Percentiles rank a stretch among this genome's conserved stretches.
Conservation (phyloP, 2,888 invertebrate species). For the Yponomeuta sedellus region DNA sequence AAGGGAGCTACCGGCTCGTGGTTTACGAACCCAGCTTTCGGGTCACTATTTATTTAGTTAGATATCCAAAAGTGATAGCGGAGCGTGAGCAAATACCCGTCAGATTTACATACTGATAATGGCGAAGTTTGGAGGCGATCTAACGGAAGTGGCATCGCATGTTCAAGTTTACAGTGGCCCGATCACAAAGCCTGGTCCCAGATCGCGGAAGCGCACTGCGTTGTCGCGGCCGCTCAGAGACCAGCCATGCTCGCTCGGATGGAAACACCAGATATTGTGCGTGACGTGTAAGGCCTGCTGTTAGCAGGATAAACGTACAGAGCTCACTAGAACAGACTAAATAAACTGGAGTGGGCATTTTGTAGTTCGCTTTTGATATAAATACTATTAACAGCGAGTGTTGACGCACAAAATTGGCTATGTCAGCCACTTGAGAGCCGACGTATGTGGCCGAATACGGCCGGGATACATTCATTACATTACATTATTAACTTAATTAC, state of each 20-base stretch:
- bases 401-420: no score
- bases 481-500: no score
- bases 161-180: background rate
- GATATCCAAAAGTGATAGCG: background rate
- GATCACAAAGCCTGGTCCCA: background rate
- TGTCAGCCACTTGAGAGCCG: no score
- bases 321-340: background rate
- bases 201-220: background rate
- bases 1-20: conserved; percentile 1
- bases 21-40: background rate
- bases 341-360: background rate
- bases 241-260: background rate
- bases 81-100: background rate
- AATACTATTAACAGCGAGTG: no score
- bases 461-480: no score
- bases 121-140: conserved; percentile 15
- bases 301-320: background rate
- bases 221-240: background rate
- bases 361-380: background rate
- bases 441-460: no score
- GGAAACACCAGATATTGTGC: background rate
- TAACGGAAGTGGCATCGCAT: conserved; percentile 1
- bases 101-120: conserved; percentile 17
- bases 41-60: background rate
- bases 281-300: background rate